Evolutionary conservation across 1,140 invertebrate species (phyloP), one percentile per base, ranked within the genome.

Genomic region (Diorhabda sublineata): DNA sequence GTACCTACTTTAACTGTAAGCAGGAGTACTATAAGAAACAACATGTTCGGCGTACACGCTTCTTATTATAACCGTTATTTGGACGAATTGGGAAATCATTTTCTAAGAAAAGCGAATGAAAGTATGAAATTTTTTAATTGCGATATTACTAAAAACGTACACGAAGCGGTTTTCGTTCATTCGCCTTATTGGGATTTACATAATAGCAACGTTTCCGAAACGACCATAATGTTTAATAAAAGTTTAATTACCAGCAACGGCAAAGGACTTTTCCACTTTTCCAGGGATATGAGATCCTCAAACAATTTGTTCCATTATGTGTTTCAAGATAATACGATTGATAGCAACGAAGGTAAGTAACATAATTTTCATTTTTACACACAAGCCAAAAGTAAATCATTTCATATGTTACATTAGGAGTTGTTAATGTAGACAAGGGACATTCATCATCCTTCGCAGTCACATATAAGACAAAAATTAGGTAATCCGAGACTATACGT

Each of bases 301-400:
- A 97, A 97, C 76, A 98, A 98, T 84, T 82, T 98, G 0, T 98
- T 95, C 82, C 95, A 98, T 78, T 98, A 97, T 87, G 86, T 93
- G 42, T 80, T 98, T 45, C 90, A 93, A 82, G 94, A 95, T 75
- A 93, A 92, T 72, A 92, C 92, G 0, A 88, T 97, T 52, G 92
- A 95, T 76, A 85, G 92, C 72, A 98, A 98, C 79, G 83, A 83
- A 65, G 85, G 86, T 67, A 9, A 67, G 57, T 66, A 5, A 8
- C 56, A 26, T 26, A 0, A 26, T 26, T 26, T 26, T 26, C 26
- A 26, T 26, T 26, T 26, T 58, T 56, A 2, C 6, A 7, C 52
- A 56, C 0, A 11, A 11, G 11, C 11, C 11, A 11, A 11, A 11
- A 11, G 11, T 11, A 11, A 11, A 11, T 11, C 11, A 11, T 11